Evolutionary conservation across 2,113 vertebrate species (phyloP).

Genomic region (Himantopus leucocephalus): DNA sequence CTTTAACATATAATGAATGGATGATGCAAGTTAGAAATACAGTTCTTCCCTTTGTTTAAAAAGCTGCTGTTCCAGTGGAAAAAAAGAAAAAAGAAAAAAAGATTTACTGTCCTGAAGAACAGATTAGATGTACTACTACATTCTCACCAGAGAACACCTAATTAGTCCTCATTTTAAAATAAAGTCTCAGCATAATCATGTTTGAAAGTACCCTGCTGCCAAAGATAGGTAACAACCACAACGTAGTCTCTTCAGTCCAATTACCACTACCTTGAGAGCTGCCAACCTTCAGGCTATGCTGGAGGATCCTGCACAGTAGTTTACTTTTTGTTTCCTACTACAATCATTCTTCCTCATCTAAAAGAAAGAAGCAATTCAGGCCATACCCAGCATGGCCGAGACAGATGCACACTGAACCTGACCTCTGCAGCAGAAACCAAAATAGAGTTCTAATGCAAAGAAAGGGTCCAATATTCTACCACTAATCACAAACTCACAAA

Average conservation of each 20-base stretch:
- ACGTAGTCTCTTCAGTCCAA: not conserved
- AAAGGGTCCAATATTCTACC: not conserved
- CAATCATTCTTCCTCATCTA: not conserved
- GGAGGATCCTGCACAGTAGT: not conserved
- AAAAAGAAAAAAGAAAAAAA: accelerated
- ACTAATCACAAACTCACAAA: not conserved
- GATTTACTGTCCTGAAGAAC: not conserved
- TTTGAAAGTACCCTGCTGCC: not conserved
- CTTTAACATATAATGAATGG: not conserved
- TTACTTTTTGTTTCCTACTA: not conserved
- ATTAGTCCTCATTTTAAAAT: not conserved
- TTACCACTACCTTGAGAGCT: accelerated
- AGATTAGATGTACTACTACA: not conserved
- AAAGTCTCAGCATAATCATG: not conserved
- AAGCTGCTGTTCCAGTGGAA: not conserved
- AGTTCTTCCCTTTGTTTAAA: not conserved
- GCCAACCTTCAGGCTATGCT: not conserved
- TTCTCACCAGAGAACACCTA: not conserved
- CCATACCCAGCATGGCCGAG: not conserved
- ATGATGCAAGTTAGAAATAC: not conserved
- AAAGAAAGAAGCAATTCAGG: not conserved
- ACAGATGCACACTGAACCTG: not conserved
- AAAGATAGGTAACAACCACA: not conserved
- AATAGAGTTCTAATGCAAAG: not conserved
- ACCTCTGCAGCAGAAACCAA: not conserved